These are phyloP conservation scores for Bradypodion pumilum DNA, from an alignment of 2,797 vertebrate species.

Conservation along the genomic window DNA sequence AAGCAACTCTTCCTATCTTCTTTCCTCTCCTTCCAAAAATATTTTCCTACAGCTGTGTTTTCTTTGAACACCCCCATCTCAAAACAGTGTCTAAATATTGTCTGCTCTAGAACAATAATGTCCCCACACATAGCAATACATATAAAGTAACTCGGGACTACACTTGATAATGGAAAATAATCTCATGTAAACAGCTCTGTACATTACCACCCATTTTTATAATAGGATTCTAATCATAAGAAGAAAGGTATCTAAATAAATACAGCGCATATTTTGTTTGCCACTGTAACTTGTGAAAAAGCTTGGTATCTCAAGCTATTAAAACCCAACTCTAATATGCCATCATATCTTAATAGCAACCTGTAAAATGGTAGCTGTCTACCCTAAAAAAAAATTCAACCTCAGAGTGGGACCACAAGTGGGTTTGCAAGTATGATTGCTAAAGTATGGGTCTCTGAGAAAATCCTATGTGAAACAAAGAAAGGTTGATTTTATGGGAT, in stretches of 20 bases:
- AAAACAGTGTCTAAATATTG: not conserved
- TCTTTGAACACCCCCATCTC: not conserved
- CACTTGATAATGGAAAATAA: constrained; percentile 1
- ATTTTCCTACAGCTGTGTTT: not conserved
- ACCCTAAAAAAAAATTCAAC: too few species aligned
- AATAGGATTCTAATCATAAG: not conserved
- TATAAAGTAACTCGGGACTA: not conserved
- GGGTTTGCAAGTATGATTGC: too few species aligned
- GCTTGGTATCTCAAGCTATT: too few species aligned
- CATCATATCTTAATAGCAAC: too few species aligned
- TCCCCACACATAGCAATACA: not conserved
- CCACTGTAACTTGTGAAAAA: not conserved
- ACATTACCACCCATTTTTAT: not conserved
- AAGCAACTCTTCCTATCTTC: not conserved
- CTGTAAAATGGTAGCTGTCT: too few species aligned
- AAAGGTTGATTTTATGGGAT: too few species aligned
- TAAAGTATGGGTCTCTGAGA: too few species aligned
- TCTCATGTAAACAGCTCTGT: not conserved
- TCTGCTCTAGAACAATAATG: not conserved
- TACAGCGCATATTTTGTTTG: not conserved
- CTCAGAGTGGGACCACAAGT: too few species aligned
- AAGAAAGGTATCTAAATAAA: not conserved
- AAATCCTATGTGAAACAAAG: too few species aligned
- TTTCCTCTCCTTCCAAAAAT: not conserved
- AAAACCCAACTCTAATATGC: too few species aligned